Percentiles rank a stretch among this genome's conserved stretches.
phyloP scores from a whole-genome alignment of 2,113 vertebrate genomes.

The Myrmecobius fasciatus region DNA sequence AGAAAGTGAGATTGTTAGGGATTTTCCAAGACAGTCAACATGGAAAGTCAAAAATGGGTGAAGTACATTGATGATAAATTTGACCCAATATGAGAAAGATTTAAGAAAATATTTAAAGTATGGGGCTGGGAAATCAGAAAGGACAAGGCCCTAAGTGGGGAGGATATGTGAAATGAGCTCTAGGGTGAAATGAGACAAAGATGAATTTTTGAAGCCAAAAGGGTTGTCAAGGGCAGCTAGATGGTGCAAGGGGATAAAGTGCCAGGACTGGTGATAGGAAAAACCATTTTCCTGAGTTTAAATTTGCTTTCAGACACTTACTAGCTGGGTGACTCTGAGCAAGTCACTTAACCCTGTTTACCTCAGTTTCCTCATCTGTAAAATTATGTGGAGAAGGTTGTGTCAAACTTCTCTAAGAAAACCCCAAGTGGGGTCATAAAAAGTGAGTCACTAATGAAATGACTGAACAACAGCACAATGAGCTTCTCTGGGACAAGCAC shows the following conservation, averaged over 20 bases:
- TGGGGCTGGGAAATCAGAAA: neutral
- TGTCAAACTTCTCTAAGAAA: neutral
- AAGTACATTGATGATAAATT: neutral
- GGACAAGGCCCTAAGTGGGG: rapidly evolving
- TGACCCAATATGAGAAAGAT: neutral
- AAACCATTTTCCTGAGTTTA: no score
- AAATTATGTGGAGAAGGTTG: neutral
- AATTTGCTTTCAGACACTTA: no score
- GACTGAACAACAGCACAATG: neutral
- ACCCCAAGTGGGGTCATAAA: neutral
- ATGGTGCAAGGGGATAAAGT: neutral
- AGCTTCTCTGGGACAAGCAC: neutral
- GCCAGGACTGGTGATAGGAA: no score
- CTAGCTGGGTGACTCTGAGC: neutral
- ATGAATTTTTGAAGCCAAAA: neutral
- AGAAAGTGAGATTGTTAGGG: neutral
- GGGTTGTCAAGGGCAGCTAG: no score
- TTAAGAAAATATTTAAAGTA: slow-evolving; percentile 4
- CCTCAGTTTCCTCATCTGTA: neutral
- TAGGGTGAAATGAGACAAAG: neutral
- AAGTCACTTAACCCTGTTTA: neutral
- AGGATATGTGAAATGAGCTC: neutral
- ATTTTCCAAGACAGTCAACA: neutral
- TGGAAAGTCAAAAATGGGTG: neutral
- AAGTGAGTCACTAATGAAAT: neutral